phyloP scores from a whole-genome alignment of 2,797 vertebrate genomes.

The Cyprinella venusta region DNA sequence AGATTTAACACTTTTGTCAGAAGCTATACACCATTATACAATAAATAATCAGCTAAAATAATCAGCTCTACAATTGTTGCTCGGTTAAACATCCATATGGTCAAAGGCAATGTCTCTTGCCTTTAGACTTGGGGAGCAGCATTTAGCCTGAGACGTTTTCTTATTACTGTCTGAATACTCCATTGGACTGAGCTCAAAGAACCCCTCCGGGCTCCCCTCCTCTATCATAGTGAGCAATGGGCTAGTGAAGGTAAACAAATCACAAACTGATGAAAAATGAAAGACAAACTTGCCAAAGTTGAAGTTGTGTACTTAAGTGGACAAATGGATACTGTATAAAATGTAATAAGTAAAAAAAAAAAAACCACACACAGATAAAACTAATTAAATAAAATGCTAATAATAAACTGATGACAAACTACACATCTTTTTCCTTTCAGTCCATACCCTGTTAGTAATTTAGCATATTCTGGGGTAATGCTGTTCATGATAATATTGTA shows the following conservation, averaged over 20 bases:
- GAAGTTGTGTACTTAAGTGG: background rate
- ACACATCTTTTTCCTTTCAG: background rate
- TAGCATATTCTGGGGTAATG: too few relatives aligned
- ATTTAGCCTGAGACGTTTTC: slow-evolving; percentile 22
- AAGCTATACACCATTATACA: too few relatives aligned
- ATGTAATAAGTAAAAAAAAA: background rate
- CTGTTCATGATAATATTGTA: background rate
- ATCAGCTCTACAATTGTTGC: too few relatives aligned
- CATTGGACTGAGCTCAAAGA: slow-evolving; percentile 13
- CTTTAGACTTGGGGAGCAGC: slow-evolving; percentile 54
- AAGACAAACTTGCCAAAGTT: background rate
- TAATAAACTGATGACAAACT: background rate
- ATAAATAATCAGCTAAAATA: too few relatives aligned
- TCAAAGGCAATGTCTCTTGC: background rate
- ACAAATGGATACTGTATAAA: background rate
- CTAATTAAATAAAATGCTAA: too few relatives aligned
- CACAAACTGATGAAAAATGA: background rate
- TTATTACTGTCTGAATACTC: background rate
- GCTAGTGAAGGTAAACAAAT: background rate
- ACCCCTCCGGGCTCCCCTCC: slow-evolving; percentile 24
- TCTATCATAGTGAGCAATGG: slow-evolving; percentile 19
- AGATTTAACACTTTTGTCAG: background rate
- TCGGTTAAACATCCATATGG: background rate
- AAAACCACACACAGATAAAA: background rate
- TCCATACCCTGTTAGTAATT: too few relatives aligned